Evolutionary conservation across 2,888 invertebrate genomes (phyloP).

Genomic region (Spicauda simplicius): DNA sequence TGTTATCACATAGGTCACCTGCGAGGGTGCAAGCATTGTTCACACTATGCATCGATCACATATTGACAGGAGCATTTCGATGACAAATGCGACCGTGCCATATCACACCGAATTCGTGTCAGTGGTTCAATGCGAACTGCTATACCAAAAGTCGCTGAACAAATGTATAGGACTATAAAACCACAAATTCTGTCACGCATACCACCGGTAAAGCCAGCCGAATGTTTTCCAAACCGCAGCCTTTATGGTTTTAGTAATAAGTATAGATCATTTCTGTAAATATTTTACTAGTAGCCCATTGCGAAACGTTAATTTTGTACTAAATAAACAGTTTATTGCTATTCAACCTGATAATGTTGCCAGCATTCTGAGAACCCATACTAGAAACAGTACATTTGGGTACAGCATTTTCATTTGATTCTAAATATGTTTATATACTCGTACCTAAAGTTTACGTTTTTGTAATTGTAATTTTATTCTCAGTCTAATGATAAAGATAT

Average conservation of each 20-base stretch:
- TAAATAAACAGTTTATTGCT: no score
- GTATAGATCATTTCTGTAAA: slow-evolving; percentile 3
- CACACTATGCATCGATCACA: slow-evolving; percentile 41
- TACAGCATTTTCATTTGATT: no score
- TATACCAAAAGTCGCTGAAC: slow-evolving; percentile 36
- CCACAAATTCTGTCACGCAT: slow-evolving; percentile 23
- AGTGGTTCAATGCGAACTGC: slow-evolving; percentile 57
- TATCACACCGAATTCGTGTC: slow-evolving; percentile 55
- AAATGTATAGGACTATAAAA: slow-evolving; percentile 29
- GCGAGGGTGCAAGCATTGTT: slow-evolving; percentile 37
- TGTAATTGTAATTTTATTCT: no score
- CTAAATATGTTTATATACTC: no score
- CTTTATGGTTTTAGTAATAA: slow-evolving; percentile 10
- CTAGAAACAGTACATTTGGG: no score
- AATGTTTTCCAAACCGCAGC: slow-evolving; percentile 34
- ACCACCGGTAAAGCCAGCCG: not conserved
- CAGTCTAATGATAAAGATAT: no score
- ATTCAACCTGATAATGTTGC: no score
- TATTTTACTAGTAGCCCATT: not conserved
- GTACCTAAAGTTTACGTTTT: no score
- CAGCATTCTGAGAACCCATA: no score
- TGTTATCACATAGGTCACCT: slow-evolving; percentile 40
- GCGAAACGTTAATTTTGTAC: slow-evolving; percentile 4
- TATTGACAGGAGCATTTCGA: slow-evolving; percentile 48
- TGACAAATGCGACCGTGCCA: slow-evolving; percentile 49